Base-by-base conservation (phyloP, 2,888 invertebrate species). In the Isoperla grammatica region DNA sequence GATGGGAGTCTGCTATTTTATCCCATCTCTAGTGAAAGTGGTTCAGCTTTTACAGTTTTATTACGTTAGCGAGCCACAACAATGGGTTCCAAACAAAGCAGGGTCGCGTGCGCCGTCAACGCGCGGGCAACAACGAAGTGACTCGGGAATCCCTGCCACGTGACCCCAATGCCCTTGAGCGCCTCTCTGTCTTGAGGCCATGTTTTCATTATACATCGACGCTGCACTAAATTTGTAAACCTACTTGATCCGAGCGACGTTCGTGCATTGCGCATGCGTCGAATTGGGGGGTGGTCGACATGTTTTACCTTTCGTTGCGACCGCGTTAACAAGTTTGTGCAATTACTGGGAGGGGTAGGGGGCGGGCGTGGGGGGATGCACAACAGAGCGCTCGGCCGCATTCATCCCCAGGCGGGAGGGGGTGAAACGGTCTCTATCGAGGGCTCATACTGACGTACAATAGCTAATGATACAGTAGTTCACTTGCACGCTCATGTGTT, bases 291-390 rank as follows among this genome's bases (percentile, higher is more conserved):
- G 29, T 45, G 13, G 49, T 23, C 59, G 56, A 64, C 64, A 64
- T 61, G 63, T 63, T 63, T 63, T 62, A 62, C 64, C 64, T 64
- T 63, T 64, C 64, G 63, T 63, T 61, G 61, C 60, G 58, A 58
- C 60, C 60, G 60, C 63, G 64, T 60, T 61, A 63, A 64, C 64
- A 64, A 64, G 64, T 63, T 64, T 64, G 64, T 61, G 64, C 64
- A 64, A 64, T 64, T 64, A 64, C 63, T 55, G 58, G 59, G 37
- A 43, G 40, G 45, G 40, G 42, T 46, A 46, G 35, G 48, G 46
- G 62, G 15, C 6, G 50, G 57, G 50, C 17, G 49, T 29, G 57
- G 42, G 46, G 40, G 17, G 50, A 17, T 40, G 45, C 42, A 55
- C 40, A 35, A 46, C 35, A 35, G 56, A 35, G 56, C 23, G 45